Evolutionary conservation across 2,113 vertebrate species (phyloP).

Genomic region (Tichodroma muraria): DNA sequence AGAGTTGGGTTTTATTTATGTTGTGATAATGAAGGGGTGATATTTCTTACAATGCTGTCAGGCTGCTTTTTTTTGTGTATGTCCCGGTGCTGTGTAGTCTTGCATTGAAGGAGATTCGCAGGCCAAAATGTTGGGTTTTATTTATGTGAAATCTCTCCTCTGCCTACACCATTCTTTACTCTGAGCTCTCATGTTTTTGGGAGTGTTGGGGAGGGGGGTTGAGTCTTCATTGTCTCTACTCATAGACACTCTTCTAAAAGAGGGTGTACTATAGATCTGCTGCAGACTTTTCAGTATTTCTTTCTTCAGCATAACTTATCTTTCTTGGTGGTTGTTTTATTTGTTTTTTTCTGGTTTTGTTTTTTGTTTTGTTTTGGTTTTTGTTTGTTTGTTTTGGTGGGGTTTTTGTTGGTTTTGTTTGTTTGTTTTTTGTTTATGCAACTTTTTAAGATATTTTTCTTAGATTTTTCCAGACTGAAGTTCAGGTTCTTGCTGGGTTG

Average conservation of each 20-base stretch:
- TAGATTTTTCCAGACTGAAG: background rate
- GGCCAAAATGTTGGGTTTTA: background rate
- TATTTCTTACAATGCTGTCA: background rate
- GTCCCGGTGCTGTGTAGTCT: background rate
- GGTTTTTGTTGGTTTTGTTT: background rate
- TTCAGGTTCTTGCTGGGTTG: background rate
- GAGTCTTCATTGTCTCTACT: background rate
- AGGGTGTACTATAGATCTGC: background rate
- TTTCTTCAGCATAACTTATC: background rate
- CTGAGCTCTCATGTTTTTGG: background rate
- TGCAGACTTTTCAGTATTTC: background rate
- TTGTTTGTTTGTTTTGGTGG: background rate
- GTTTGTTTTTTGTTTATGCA: background rate
- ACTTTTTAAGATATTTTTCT: background rate
- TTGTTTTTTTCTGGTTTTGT: too few relatives aligned
- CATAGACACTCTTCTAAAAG: background rate
- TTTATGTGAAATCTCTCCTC: background rate
- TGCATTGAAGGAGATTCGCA: background rate
- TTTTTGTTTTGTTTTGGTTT: too few relatives aligned
- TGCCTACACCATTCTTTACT: background rate
- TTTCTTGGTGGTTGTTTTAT: background rate
- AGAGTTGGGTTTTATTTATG: background rate
- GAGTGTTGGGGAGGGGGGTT: background rate
- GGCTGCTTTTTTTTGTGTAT: background rate
- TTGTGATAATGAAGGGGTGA: background rate